These are phyloP conservation scores for Falco rusticolus DNA, from an alignment of 2,797 vertebrate genomes.

Conservation along the genomic window DNA sequence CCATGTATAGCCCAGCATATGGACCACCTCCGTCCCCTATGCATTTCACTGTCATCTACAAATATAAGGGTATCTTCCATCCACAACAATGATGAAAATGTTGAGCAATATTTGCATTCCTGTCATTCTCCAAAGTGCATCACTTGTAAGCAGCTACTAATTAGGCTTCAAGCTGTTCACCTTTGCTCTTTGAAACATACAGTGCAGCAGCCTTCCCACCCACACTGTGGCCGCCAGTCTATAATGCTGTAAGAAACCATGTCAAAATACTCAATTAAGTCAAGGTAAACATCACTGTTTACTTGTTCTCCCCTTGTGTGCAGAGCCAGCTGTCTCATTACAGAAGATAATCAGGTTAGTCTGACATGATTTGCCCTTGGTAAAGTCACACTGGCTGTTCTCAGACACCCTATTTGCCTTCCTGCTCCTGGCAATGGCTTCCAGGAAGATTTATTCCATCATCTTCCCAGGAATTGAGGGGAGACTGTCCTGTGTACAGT, in stretches of 20 bases:
- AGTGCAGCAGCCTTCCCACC: not conserved
- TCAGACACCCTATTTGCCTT: not conserved
- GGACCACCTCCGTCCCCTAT: not conserved
- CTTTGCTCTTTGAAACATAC: not conserved
- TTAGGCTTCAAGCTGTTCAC: not conserved
- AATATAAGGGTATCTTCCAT: not conserved
- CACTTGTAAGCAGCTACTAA: not conserved
- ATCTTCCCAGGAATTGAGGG: not conserved
- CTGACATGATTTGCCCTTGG: not conserved
- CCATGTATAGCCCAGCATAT: rapidly evolving
- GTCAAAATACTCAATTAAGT: not conserved
- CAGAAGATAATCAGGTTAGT: not conserved
- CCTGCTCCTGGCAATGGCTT: not conserved
- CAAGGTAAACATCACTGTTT: not conserved
- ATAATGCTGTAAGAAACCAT: not conserved
- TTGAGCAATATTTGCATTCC: not conserved
- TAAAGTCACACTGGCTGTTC: not conserved
- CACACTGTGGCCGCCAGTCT: not conserved
- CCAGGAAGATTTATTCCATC: not conserved
- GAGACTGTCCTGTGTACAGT: not conserved
- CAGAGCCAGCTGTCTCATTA: not conserved
- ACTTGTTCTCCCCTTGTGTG: not conserved
- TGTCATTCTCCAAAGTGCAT: not conserved
- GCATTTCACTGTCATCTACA: not conserved
- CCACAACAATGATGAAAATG: not conserved